Conservation (phyloP, 2,113 vertebrate genomes). For the Larimichthys polyactis region DNA sequence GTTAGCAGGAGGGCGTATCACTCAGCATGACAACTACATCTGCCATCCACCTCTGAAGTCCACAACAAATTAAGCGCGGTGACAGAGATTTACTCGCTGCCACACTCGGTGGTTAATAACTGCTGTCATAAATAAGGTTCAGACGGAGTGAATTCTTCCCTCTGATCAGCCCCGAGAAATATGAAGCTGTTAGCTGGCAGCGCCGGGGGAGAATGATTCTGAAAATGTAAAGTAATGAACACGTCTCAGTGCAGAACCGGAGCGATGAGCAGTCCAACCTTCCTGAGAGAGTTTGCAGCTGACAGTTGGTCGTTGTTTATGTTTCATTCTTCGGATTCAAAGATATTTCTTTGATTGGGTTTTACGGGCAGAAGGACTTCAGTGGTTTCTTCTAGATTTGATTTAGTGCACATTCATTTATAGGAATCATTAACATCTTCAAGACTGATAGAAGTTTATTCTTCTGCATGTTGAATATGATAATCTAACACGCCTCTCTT, state of each 20-base stretch:
- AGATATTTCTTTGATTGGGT: not conserved
- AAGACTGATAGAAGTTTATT: not conserved
- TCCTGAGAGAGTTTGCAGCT: not conserved
- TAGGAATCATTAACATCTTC: not conserved
- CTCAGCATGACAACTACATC: slow-evolving; percentile 69
- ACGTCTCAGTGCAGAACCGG: not conserved
- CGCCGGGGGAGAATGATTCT: slow-evolving; percentile 16
- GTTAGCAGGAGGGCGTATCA: slow-evolving; percentile 55
- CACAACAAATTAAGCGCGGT: slow-evolving; percentile 67
- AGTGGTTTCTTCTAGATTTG: not conserved
- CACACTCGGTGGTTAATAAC: slow-evolving; percentile 60
- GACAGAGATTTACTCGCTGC: slow-evolving; percentile 67
- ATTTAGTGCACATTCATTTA: not conserved
- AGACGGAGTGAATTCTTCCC: slow-evolving; percentile 27
- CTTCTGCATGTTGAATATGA: not conserved
- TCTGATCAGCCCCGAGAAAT: slow-evolving; percentile 63
- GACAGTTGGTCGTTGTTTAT: slow-evolving; percentile 16
- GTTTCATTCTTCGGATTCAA: slow-evolving; percentile 9
- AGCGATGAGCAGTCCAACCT: not conserved
- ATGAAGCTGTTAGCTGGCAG: slow-evolving; percentile 28
- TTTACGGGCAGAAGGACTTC: not conserved
- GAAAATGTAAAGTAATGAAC: slow-evolving; percentile 47
- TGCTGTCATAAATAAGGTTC: slow-evolving; percentile 63
- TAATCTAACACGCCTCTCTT: too few relatives aligned
- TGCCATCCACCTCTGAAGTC: slow-evolving; percentile 59